These are phyloP conservation scores for Manis pentadactyla DNA, from an alignment of 2,797 vertebrate genomes.

Conservation along the genomic window DNA sequence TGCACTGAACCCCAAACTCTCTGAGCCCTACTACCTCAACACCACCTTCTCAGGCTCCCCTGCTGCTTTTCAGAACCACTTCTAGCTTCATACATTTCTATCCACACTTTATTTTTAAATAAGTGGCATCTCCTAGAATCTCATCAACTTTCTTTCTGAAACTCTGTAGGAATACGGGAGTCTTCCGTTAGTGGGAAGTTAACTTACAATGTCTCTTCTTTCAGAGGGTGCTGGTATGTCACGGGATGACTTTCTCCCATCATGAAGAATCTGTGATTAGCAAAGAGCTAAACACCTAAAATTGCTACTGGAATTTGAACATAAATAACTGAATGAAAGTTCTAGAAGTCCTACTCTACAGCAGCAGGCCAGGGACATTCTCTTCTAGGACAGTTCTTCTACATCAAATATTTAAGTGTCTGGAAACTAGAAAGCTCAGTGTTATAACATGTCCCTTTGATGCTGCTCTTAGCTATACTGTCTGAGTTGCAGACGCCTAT, in stretches of 20 bases:
- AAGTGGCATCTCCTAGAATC: not conserved
- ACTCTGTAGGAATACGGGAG: not conserved
- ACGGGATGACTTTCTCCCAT: not conserved
- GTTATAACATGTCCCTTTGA: not conserved
- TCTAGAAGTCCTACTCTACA: not conserved
- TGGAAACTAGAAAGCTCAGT: not conserved
- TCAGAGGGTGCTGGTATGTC: not conserved
- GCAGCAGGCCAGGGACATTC: not conserved
- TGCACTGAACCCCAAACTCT: not conserved
- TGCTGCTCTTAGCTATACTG: not conserved
- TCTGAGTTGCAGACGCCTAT: not conserved
- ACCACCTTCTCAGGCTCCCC: not conserved
- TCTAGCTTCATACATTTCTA: not conserved
- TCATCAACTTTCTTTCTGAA: not conserved
- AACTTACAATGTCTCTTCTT: not conserved
- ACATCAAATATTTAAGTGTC: not conserved
- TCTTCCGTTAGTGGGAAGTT: not conserved
- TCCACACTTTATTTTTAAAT: constrained; percentile 1
- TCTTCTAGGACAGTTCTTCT: not conserved
- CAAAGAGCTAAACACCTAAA: not conserved
- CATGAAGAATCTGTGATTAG: not conserved
- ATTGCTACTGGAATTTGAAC: not conserved
- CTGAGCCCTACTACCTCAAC: not conserved
- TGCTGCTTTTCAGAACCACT: not conserved
- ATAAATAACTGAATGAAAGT: not conserved